Evolutionary conservation across 2,113 vertebrate genomes (phyloP).

Genomic region (Stictonetta naevosa): DNA sequence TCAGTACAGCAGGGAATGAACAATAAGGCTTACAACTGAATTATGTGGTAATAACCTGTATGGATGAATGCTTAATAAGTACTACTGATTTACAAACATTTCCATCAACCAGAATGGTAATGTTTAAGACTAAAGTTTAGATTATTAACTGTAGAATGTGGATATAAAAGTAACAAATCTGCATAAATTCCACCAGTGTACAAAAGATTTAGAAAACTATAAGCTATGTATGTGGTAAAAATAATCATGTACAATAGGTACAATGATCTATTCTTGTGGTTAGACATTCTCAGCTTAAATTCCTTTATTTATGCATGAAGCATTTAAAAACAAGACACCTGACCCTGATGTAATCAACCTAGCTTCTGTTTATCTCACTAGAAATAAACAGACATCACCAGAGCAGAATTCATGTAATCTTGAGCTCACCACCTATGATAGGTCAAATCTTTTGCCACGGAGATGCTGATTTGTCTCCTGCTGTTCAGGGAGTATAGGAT

Average conservation of each 20-base stretch:
- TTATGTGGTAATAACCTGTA: fast-evolving
- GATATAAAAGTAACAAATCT: background rate
- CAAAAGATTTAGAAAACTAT: background rate
- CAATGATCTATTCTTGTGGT: background rate
- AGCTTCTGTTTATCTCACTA: background rate
- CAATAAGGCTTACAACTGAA: background rate
- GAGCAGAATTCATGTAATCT: background rate
- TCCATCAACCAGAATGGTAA: background rate
- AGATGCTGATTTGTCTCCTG: background rate
- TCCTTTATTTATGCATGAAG: background rate
- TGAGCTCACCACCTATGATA: background rate
- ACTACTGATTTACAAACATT: background rate
- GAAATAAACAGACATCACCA: background rate
- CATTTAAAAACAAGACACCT: background rate
- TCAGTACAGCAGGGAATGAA: background rate
- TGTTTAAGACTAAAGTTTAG: background rate
- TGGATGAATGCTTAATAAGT: background rate
- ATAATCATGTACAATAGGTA: background rate
- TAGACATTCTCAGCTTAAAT: background rate
- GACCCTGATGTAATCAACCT: background rate
- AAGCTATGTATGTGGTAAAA: background rate
- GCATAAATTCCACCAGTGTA: background rate
- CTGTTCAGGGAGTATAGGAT: background rate
- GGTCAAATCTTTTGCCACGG: background rate
- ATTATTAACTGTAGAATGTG: background rate